Conservation (phyloP, 2,113 vertebrate species). For the Pogonocichla stellata region DNA sequence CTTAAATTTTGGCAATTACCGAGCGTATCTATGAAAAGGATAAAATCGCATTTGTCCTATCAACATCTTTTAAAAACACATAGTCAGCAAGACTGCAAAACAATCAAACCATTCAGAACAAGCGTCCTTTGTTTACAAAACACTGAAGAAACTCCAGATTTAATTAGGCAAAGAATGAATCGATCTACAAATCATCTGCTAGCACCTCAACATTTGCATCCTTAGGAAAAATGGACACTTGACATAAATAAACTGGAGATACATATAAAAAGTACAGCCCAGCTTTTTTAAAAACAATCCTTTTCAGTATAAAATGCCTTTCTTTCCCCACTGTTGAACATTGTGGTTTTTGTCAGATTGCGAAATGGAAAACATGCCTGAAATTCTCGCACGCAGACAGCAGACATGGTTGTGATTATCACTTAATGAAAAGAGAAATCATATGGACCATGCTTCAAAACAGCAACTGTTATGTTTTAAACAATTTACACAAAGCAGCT, state of each 20-base stretch:
- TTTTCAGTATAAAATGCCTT: background rate
- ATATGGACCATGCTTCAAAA: background rate
- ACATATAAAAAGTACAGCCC: background rate
- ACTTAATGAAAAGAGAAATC: slow-evolving; percentile 59
- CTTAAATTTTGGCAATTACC: slow-evolving; percentile 19
- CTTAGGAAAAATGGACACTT: background rate
- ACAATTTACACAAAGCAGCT: background rate
- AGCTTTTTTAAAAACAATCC: background rate
- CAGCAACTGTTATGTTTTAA: slow-evolving; percentile 37
- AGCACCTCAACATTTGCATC: background rate
- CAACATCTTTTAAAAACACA: slow-evolving; percentile 55
- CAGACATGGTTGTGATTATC: slow-evolving; percentile 28
- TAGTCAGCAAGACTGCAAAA: background rate
- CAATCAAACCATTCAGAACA: slow-evolving; percentile 30
- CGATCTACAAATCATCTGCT: background rate
- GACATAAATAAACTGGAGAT: background rate
- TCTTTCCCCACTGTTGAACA: background rate
- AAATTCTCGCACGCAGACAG: slow-evolving; percentile 15
- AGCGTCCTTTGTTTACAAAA: background rate
- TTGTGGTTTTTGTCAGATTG: slow-evolving; percentile 35
- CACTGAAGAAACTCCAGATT: background rate
- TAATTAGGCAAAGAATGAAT: background rate
- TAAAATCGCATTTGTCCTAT: slow-evolving; percentile 51
- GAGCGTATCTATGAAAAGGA: slow-evolving; percentile 8
- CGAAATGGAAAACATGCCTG: slow-evolving; percentile 18